Percentiles rank a stretch among this genome's conserved stretches.
phyloP scores from a whole-genome alignment of 2,113 vertebrate species.

The Phrynocephalus versicolor region DNA sequence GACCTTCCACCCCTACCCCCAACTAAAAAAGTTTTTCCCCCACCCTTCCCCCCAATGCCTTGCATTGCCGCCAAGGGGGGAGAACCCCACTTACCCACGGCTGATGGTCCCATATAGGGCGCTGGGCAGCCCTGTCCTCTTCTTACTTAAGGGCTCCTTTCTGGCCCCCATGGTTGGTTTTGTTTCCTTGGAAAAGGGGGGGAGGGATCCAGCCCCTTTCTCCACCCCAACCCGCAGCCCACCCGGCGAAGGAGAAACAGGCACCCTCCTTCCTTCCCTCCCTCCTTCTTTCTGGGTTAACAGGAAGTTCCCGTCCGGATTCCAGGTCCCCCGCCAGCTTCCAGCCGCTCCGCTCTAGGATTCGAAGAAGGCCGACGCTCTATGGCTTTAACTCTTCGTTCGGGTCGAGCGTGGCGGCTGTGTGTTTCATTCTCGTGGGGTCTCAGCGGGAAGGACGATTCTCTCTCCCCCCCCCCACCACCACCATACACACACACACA shows the following conservation, averaged over 20 bases:
- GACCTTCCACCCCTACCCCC: not conserved
- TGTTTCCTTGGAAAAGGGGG: not conserved
- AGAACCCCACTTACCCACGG: not conserved
- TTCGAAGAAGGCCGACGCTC: not conserved
- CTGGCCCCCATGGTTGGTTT: not conserved
- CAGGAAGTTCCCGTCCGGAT: conserved; percentile 12
- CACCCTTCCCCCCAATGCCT: no score
- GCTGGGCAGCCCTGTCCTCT: not conserved
- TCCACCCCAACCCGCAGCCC: not conserved
- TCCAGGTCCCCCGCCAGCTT: not conserved
- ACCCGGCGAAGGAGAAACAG: not conserved
- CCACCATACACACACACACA: no score
- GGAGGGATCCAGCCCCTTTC: not conserved
- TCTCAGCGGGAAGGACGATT: not conserved
- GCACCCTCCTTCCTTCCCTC: no score
- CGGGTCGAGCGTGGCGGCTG: not conserved
- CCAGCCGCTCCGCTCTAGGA: not conserved
- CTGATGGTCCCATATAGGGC: no score
- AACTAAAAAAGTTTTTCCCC: no score
- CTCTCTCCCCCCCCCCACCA: no score
- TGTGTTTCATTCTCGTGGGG: not conserved
- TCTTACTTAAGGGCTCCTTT: no score
- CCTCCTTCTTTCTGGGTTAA: not conserved
- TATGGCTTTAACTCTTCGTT: conserved; percentile 5
- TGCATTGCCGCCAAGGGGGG: no score